Conservation (phyloP, 2,113 vertebrate species). For the Dicerorhinus sumatrensis region DNA sequence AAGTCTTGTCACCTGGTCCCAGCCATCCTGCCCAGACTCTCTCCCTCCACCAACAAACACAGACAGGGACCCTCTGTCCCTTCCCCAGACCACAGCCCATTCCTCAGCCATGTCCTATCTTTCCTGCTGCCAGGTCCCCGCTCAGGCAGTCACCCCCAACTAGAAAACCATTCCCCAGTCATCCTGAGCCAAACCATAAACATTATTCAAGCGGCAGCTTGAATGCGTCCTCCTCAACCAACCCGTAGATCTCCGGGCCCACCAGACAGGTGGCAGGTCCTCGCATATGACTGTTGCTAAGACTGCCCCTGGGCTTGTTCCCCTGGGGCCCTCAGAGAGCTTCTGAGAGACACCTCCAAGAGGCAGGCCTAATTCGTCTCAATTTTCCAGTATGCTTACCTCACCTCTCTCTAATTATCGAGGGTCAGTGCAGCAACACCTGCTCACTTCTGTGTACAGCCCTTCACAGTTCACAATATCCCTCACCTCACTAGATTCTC, state of each 20-base stretch:
- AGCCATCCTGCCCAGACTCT: background rate
- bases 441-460: background rate
- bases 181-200: background rate
- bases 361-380: background rate
- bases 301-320: background rate
- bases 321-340: background rate
- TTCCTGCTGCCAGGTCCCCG: background rate
- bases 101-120: background rate
- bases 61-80: background rate
- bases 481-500: background rate
- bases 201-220: background rate
- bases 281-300: fast-evolving
- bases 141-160: background rate
- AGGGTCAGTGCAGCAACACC: background rate
- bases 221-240: background rate
- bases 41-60: background rate
- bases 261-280: no score
- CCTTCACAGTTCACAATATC: background rate
- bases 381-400: background rate
- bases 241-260: background rate
- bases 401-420: background rate
- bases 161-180: background rate
- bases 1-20: background rate
- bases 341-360: background rate
- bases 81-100: background rate